Base-by-base conservation (phyloP, 2,113 vertebrate genomes). In the Panthera leo region DNA sequence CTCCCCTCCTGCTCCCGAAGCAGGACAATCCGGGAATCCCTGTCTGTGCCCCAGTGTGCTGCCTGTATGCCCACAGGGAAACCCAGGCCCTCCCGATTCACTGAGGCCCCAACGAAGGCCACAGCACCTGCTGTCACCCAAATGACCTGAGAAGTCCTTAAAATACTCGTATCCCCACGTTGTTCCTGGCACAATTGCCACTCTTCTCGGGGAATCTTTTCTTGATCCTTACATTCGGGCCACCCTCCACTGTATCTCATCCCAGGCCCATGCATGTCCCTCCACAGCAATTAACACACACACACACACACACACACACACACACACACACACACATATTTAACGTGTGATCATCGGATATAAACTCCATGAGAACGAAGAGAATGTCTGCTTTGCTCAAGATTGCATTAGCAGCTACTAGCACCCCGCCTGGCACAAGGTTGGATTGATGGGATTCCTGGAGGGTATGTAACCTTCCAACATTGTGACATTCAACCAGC, bases 361-460 rank as follows among this genome's bases (percentile, higher is more conserved):
- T 16, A 29, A 11, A 29, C 21, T 73, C 31, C 4, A 53, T 3
- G 34, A 45, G 9, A 15, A 21, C 9, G 48, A 25, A 39, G 29
- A 19, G 21, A 65, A 29, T 11, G 29, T 70, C 70, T 31, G 8
- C 45, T 27, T 48, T 29, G 16, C 1, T 7, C 25, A 55, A 67
- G 27, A 58, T 19, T 5, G 11, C 48, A 39, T 45, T 9, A 18
- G 19, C 42, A 7, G 3, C 68, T 63, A 31, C 42, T 31, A 53
- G n/a, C 58, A 9, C 68, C 1, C 2, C 4, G 29, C 23, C 13
- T 1, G 7, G 34, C 12, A 12, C 31, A 4, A 4, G 2, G 1
- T 15, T 3, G 2, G 51, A 16, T 6, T 55, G 15, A 10, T 36
- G 36, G 25, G 15, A 36, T 55, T 67, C 36, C 75, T 48, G 4